Conservation (phyloP, 2,888 invertebrate species). For the Minunthozetes semirufus region DNA sequence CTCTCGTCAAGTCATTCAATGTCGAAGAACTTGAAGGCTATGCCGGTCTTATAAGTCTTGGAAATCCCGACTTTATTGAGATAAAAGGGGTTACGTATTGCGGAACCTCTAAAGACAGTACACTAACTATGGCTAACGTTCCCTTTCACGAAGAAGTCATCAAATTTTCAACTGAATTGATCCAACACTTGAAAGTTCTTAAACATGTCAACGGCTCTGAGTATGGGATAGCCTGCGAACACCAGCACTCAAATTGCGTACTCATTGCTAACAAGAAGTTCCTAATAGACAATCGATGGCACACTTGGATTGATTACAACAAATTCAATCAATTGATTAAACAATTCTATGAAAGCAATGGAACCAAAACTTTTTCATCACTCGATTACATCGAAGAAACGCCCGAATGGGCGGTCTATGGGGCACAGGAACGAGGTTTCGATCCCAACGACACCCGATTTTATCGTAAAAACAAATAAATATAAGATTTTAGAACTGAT, state of each 20-base stretch:
- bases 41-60: constrained; percentile 53
- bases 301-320: constrained; percentile 57
- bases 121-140: constrained; percentile 56
- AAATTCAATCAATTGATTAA: constrained; percentile 52
- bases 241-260: constrained; percentile 58
- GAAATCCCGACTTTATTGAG: constrained; percentile 57
- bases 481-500: not conserved
- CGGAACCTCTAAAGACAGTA: constrained; percentile 53
- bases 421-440: constrained; percentile 54
- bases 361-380: constrained; percentile 50
- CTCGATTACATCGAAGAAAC: constrained; percentile 54
- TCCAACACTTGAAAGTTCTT: no score
- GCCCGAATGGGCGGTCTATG: constrained; percentile 55
- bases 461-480: constrained; percentile 2
- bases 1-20: constrained; percentile 56
- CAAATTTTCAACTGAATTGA: constrained; percentile 51
- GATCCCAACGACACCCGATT: constrained; percentile 55
- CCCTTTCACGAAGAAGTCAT: constrained; percentile 58
- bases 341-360: constrained; percentile 47
- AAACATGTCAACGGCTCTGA: constrained; percentile 45
- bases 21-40: constrained; percentile 55
- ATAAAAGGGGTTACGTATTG: constrained; percentile 58
- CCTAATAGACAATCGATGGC: constrained; percentile 52
- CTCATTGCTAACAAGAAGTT: constrained; percentile 55
- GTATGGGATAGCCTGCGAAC: constrained; percentile 56